Conservation (phyloP, 2,113 vertebrate species). For the Lasiurus cinereus region DNA sequence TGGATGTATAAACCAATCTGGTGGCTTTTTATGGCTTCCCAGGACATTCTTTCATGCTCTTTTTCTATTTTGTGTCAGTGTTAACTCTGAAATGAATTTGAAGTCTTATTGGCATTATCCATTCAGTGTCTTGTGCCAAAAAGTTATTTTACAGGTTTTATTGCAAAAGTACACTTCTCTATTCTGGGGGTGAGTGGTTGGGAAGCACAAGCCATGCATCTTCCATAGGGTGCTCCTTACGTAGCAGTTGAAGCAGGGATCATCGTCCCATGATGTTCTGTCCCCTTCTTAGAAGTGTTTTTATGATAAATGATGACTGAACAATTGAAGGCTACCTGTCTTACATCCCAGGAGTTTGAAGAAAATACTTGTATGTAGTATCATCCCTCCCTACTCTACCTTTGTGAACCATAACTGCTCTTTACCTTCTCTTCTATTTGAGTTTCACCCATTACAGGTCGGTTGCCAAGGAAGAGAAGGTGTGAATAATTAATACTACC, state of each 20-base stretch:
- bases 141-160: background rate
- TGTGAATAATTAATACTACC: constrained; percentile 41
- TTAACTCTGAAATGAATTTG: constrained; percentile 48
- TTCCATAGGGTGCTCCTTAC: background rate
- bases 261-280: background rate
- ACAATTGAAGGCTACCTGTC: background rate
- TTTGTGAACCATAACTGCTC: background rate
- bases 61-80: constrained; percentile 26
- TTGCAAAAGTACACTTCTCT: constrained; percentile 30
- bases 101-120: background rate
- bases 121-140: constrained; percentile 1
- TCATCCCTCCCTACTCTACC: background rate
- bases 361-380: background rate
- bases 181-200: background rate
- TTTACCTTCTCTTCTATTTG: background rate
- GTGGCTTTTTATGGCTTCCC: constrained; percentile 46
- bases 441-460: background rate
- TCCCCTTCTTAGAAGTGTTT: constrained; percentile 1
- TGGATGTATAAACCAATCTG: background rate
- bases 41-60: background rate
- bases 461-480: constrained; percentile 49
- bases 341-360: background rate
- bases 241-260: background rate
- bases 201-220: background rate
- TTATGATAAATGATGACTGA: background rate